These are phyloP conservation scores for Xiphorhynchus elegans DNA, from an alignment of 2,113 vertebrate genomes.

Conservation along the genomic window DNA sequence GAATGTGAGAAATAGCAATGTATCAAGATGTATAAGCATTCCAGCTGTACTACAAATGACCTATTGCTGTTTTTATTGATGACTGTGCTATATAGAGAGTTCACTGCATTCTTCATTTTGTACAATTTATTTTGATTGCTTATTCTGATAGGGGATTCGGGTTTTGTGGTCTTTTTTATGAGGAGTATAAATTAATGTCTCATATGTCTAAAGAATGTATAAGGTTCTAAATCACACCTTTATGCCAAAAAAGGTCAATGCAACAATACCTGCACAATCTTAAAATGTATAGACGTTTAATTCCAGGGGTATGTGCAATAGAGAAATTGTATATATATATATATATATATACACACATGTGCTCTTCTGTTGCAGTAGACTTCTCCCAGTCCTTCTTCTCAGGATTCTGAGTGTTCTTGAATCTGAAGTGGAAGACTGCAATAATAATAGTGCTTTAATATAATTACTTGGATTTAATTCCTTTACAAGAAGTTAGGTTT, in stretches of 20 bases:
- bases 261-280: neutral
- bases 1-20: neutral
- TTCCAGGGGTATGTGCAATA: neutral
- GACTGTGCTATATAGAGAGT: neutral
- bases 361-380: neutral
- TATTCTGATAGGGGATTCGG: neutral
- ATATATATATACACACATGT: rapidly evolving
- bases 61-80: neutral
- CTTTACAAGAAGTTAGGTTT: neutral
- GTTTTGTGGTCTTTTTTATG: neutral
- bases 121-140: neutral
- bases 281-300: neutral
- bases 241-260: neutral
- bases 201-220: neutral
- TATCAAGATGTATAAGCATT: neutral
- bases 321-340: neutral
- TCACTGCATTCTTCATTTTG: neutral
- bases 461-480: neutral
- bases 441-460: neutral
- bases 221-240: neutral
- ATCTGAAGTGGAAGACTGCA: neutral
- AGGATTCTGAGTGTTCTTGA: neutral
- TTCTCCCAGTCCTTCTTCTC: neutral
- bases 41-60: neutral
- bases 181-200: neutral